Conservation (phyloP, 2,113 vertebrate species). For the Charina bottae region DNA sequence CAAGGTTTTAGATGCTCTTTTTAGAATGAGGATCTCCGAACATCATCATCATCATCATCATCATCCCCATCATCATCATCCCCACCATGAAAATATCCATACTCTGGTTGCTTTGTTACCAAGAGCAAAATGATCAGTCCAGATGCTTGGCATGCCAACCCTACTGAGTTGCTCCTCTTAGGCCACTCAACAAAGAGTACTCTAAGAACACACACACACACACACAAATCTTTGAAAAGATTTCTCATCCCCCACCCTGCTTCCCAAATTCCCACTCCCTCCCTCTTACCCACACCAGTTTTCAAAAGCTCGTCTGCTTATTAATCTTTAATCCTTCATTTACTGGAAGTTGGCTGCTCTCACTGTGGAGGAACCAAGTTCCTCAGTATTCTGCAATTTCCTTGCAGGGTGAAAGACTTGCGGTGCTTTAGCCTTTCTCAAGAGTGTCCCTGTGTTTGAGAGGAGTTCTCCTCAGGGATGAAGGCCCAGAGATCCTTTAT, state of each 20-base stretch:
- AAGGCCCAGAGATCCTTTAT: conserved; percentile 60
- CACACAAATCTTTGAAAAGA: conserved; percentile 36
- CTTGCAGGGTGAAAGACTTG: conserved; percentile 41
- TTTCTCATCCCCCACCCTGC: conserved; percentile 43
- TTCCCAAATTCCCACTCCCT: conserved; percentile 34
- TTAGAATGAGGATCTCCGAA: background rate
- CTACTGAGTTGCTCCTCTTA: background rate
- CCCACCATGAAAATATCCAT: background rate
- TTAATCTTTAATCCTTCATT: background rate
- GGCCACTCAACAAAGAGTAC: conserved; percentile 27
- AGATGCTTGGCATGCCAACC: accelerated
- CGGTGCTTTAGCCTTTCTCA: background rate
- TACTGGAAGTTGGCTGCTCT: background rate
- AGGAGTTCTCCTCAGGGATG: accelerated
- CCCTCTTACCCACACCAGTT: conserved; percentile 42
- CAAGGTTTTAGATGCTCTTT: background rate
- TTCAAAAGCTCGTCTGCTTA: conserved; percentile 8
- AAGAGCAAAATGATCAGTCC: background rate
- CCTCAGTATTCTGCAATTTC: background rate
- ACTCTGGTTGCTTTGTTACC: conserved; percentile 13
- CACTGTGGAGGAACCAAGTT: background rate
- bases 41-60: background rate
- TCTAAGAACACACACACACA: conserved; percentile 20
- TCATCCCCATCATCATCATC: background rate
- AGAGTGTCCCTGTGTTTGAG: conserved; percentile 19